phyloP scores from a whole-genome alignment of 2,888 invertebrate genomes.

The Cryptus viduatorius region DNA sequence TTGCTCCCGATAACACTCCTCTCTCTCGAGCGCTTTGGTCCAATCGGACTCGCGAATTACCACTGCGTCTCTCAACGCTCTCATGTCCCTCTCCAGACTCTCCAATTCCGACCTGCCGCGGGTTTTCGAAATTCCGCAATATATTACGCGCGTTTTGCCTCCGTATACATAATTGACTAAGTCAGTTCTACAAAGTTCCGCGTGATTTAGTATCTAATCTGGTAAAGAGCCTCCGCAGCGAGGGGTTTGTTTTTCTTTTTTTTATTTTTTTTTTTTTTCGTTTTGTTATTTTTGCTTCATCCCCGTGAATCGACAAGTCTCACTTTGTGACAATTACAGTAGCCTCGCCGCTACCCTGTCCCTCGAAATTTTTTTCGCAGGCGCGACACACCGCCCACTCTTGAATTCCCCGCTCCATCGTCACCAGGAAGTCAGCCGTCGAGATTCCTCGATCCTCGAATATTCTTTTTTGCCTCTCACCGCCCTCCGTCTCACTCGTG shows the following conservation, averaged over 20 bases:
- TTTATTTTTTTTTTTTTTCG: not conserved
- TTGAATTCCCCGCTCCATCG: slow-evolving; percentile 69
- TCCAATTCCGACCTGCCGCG: slow-evolving; percentile 78
- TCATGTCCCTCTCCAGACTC: slow-evolving; percentile 79
- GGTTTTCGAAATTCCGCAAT: slow-evolving; percentile 6
- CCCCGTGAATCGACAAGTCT: slow-evolving; percentile 8
- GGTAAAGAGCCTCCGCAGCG: slow-evolving; percentile 1
- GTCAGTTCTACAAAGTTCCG: not conserved
- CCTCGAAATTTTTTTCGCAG: slow-evolving; percentile 74
- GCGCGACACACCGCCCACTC: slow-evolving; percentile 74
- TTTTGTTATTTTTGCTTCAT: not conserved
- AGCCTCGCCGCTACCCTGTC: slow-evolving; percentile 69
- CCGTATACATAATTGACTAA: too few relatives aligned
- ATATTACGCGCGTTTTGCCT: not conserved
- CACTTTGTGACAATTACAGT: slow-evolving; percentile 78
- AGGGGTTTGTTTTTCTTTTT: not conserved
- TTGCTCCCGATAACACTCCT: slow-evolving; percentile 79
- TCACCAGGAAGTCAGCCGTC: slow-evolving; percentile 64
- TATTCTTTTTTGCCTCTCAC: slow-evolving; percentile 15
- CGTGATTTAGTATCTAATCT: slow-evolving; percentile 17
- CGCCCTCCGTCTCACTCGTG: slow-evolving; percentile 21
- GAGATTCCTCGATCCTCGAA: slow-evolving; percentile 51
- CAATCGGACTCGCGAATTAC: slow-evolving; percentile 77
- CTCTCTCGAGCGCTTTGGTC: slow-evolving; percentile 76
- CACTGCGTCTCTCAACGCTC: slow-evolving; percentile 77